Base-by-base conservation (phyloP, 2,797 vertebrate species). In the Sternarchorhynchus goeldii region DNA sequence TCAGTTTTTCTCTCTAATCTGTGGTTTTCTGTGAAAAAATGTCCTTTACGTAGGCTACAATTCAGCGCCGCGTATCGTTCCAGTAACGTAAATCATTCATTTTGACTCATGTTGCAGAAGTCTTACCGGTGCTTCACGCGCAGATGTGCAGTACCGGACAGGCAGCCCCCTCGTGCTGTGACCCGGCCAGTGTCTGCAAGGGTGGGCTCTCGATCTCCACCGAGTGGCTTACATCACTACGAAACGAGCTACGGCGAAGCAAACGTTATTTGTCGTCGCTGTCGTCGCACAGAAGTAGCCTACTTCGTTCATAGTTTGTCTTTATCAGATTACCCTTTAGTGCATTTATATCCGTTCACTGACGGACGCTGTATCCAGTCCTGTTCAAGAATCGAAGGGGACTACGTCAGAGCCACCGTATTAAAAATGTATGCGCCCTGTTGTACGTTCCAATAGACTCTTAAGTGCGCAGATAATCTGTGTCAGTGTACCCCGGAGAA, bases 401-500 rank as follows among this genome's bases (percentile, higher is more conserved):
- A 76, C 79, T 60, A 89, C 87, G 78, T 88, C 81, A 86, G 80
- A 88, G 83, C 88, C 87, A 81, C 84, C 91, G 92, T 89, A 94
- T 95, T 92, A 95, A 95, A 93, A 93, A 96, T 95, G 86, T 87
- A 95, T 94, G 88, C 5, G n/a, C 64, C 1, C 25, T 62, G 59
- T 17, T 31, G 6, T 32, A 16, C 25, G 59, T 32, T 16, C 10
- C 45, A 12, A 10, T 14, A 50, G 10, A 14, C 45, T 50, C 10
- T 14, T 12, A 12, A 50, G 45, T 50, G 45, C 45, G 45, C 45
- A 50, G 45, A 50, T 3, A 32, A 31, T 16, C n/a, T 25, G 4
- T 34, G 62, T 34, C 6, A 34, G 32, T 55, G 50, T 34, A 17
- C 74, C 74, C 60, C n/a, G n/a, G 68, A 72, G 79, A 81, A 32